These are phyloP conservation scores for human DNA, from an alignment of 2,113 vertebrate species.

Conservation along the genomic window DNA sequence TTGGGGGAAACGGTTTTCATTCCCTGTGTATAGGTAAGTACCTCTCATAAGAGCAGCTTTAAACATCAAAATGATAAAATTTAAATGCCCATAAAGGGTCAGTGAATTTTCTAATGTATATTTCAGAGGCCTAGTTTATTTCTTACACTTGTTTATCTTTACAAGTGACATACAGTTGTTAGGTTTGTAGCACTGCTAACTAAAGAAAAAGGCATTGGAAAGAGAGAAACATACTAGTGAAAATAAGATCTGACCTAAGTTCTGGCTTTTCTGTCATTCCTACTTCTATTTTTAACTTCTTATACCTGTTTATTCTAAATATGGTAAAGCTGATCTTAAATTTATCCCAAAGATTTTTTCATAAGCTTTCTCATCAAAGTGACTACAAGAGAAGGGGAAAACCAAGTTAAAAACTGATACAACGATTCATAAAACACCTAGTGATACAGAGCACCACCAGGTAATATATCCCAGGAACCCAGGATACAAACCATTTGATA, in stretches of 20 bases:
- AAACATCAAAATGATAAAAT: constrained; percentile 15
- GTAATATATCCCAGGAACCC: neutral
- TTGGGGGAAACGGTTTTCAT: neutral
- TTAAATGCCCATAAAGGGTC: neutral
- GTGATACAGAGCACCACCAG: neutral
- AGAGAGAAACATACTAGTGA: neutral
- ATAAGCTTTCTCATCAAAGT: neutral
- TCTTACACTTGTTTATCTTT: neutral
- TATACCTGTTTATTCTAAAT: neutral
- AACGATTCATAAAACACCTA: neutral
- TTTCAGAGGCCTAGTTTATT: constrained; percentile 4
- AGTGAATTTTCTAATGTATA: neutral
- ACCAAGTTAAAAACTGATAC: neutral
- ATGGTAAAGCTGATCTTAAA: neutral
- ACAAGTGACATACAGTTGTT: neutral
- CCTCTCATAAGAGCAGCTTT: neutral
- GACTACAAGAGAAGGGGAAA: neutral
- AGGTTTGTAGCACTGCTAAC: neutral
- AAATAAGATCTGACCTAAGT: neutral
- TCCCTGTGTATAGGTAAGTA: neutral
- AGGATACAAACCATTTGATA: neutral
- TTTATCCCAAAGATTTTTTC: neutral
- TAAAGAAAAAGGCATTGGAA: neutral
- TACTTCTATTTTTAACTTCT: neutral
- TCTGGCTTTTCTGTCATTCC: neutral